Base-by-base conservation (phyloP, 2,888 invertebrate genomes). In the Drosophila silvestris region DNA sequence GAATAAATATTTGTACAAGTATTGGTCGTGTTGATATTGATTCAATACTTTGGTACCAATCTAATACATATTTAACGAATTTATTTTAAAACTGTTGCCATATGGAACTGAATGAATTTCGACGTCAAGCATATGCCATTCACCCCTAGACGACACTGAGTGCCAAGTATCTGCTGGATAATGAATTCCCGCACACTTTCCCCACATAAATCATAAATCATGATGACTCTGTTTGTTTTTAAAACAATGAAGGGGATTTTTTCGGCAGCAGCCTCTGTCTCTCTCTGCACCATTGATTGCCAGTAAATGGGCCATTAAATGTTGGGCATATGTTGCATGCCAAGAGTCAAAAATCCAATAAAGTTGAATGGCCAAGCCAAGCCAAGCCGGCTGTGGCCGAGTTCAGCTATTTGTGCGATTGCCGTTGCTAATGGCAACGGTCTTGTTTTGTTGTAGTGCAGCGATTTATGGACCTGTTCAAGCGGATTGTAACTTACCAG, bases 401-500 rank as follows among this genome's bases (percentile, higher is more conserved):
- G 35, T 57, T 68, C 50, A 41, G 61, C 56, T 63, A 73, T 69
- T 79, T 64, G 71, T 41, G 10, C 32, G 52, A 37, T 44, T 56
- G 37, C 26, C 51, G 77, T 82, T 75, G 78, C 74, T 77, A 74
- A 63, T 80, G 84, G 59, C 78, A 75, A 87, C 85, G 12, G 39
- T 26, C 26, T 30, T 63, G 69, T 66, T 69, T 67, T 47, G 37
- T 30, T 69, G 35, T 62, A 44, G 47, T 32, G 12, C n/a, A 58
- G 41, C 44, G 16, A 56, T 37, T 59, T 32, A 30, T 30, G 22
- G 51, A 56, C 51, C 16, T 41, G 22, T 22, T 58, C 14, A 16
- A 19, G 28, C 19, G 19, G 32, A 26, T 52, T 30, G 10, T 28
- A 37, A 64, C 79, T 95, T 94, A 92, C 95, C 95, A 82, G 95